phyloP scores from a whole-genome alignment of 2,888 invertebrate species.

The Cantharis rufa region DNA sequence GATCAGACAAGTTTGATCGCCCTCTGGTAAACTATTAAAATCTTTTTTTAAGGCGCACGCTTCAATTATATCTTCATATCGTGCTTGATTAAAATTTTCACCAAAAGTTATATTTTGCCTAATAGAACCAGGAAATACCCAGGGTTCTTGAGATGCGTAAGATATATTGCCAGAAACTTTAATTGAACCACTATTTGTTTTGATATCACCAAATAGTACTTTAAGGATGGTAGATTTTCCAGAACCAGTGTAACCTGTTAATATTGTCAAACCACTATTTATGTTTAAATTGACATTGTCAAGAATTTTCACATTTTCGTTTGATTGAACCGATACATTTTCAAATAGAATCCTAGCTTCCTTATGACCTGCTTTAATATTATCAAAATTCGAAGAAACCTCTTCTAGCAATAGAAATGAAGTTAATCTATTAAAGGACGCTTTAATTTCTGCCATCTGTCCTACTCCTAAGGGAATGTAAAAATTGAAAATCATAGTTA shows the following conservation, averaged over 20 bases:
- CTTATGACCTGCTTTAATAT: neutral
- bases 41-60: conserved; percentile 68
- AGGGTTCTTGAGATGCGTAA: conserved; percentile 65
- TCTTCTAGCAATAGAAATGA: neutral
- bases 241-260: conserved; percentile 66
- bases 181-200: conserved; percentile 65
- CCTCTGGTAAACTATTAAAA: conserved; percentile 70
- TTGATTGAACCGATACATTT: conserved; percentile 67
- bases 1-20: conserved; percentile 75
- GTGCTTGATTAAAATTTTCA: conserved; percentile 58
- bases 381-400: neutral
- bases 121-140: conserved; percentile 62
- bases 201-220: conserved; percentile 69
- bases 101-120: conserved; percentile 79
- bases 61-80: conserved; percentile 62
- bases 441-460: neutral
- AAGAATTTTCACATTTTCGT: conserved; percentile 39
- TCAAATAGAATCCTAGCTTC: conserved; percentile 47
- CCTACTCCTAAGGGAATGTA: neutral
- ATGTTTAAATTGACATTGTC: conserved; percentile 52
- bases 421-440: neutral
- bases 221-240: conserved; percentile 62
- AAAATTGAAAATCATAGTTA: neutral
- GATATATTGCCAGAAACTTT: conserved; percentile 64
- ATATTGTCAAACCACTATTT: conserved; percentile 53